Base-by-base conservation (phyloP, 92 coral and sea anemone genomes). In the Scolanthus callimorphus region DNA sequence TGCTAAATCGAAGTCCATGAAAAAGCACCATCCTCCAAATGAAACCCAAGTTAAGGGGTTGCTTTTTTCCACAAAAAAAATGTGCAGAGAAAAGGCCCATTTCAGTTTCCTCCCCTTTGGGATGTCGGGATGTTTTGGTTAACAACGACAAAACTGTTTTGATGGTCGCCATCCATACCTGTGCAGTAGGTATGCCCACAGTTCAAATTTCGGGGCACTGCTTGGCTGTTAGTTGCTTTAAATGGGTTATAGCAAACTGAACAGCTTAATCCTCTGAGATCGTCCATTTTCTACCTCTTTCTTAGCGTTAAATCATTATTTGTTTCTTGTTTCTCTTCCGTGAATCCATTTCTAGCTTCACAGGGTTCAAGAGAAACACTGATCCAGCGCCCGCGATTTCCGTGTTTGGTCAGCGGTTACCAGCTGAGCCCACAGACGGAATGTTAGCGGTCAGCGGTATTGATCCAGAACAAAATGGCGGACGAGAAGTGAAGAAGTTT, bases 141-240 rank as follows among this genome's bases (percentile, higher is more conserved):
- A n/a, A n/a, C n/a, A n/a, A n/a, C n/a, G 19, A 29, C 23, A 27
- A 30, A 8, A 56, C 27, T 26, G 47, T 25, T 37, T 30, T 55
- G 43, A 17, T 26, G 1, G 0, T 29, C 6, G 43, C 10, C 19
- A 6, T n/a, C n/a, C 31, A 27, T 70, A 90, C 97, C 97, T 51
- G 97, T 80, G 56, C 97, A 90, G 65, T 86, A 90, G 11, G 97
- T 80, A 27, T 90, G 97, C 4, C 97, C 97, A 58, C 97, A 90
- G 49, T 51, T 81, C 24, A 90, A 63, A 31, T 81, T 82, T 29
- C 94, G 82, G 3, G 97, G 97, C 47, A 90, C 62, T 39, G 43
- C 59, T 48, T 58, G 78, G 57, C 75, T 77, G n/a, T 90, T 85
- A 27, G 90, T 76, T 4, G 52, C 52, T 4, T 46, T 9, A 73